These are phyloP conservation scores for Hippasteria phrygiana DNA, from an alignment of 53 echinoderm and acorn worm genomes.

Conservation along the genomic window DNA sequence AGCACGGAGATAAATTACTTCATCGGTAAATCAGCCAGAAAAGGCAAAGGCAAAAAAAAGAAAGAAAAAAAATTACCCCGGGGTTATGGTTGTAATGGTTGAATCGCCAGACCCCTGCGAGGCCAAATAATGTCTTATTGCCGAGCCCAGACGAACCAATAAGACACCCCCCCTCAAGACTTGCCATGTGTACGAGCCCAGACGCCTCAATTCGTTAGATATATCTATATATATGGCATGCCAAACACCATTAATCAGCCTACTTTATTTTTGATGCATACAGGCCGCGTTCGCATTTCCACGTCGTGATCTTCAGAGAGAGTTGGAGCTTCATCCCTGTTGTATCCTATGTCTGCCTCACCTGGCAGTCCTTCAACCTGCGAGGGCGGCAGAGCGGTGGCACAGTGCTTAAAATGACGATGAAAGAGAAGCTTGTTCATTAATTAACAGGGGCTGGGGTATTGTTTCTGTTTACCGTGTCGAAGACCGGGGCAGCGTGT, in stretches of 20 bases:
- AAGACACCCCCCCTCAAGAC: not conserved
- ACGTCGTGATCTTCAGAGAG: not conserved
- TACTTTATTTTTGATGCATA: not conserved
- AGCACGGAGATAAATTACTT: conserved; percentile 4
- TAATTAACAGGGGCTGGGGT: too few species aligned
- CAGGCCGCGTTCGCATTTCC: not conserved
- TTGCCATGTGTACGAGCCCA: not conserved
- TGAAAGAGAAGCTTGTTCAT: not conserved
- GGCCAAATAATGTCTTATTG: conserved; percentile 5
- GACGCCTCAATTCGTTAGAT: conserved; percentile 2
- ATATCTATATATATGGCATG: not conserved
- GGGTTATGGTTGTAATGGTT: not conserved
- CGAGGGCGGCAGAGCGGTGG: conserved; percentile 8
- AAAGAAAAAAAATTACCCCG: not conserved
- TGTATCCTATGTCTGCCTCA: not conserved
- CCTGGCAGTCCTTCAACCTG: not conserved
- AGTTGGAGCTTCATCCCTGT: not conserved
- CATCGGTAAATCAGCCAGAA: not conserved
- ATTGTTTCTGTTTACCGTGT: too few species aligned
- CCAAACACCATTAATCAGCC: conserved; percentile 51
- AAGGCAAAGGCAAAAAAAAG: not conserved
- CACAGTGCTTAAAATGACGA: not conserved
- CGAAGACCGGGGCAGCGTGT: too few species aligned
- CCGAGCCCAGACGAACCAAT: conserved; percentile 17
- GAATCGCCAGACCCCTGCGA: not conserved